Conservation (phyloP, 2,797 vertebrate species). For the Artibeus jamaicensis region DNA sequence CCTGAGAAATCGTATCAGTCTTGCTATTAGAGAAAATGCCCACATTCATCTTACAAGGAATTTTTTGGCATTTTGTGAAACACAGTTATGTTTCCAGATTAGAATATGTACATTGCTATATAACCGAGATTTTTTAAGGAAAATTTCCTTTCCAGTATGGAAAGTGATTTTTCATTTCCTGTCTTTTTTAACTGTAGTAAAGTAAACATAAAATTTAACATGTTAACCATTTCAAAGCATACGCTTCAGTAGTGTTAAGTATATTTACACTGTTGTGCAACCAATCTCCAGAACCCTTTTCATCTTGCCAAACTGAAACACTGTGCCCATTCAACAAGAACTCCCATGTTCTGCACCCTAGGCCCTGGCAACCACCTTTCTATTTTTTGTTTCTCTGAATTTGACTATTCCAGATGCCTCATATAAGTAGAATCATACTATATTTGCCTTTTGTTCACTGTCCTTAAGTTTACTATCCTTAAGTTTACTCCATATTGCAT, state of each 20-base stretch:
- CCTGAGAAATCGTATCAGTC: slow-evolving; percentile 21
- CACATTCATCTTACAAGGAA: not conserved
- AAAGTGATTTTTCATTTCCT: slow-evolving; percentile 19
- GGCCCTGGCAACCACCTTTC: not conserved
- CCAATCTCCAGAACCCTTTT: not conserved
- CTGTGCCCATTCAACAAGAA: not conserved
- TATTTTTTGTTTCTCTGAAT: not conserved
- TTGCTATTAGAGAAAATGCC: not conserved
- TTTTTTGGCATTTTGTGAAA: not conserved
- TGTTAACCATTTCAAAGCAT: not conserved
- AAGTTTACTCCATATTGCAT: not conserved
- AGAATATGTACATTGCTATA: not conserved
- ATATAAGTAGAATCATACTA: not conserved
- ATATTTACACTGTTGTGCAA: not conserved
- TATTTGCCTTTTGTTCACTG: not conserved
- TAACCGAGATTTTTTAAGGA: not conserved
- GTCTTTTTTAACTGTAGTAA: not conserved
- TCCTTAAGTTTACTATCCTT: not conserved
- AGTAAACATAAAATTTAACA: not conserved
- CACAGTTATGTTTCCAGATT: not conserved
- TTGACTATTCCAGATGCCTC: not conserved
- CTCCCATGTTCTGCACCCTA: not conserved
- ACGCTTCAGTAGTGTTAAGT: not conserved
- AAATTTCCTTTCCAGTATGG: not conserved
- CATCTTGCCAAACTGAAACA: not conserved